Conservation (phyloP, 37 sponge, comb jelly and placozoan species). For the Eunapius fragilis region DNA sequence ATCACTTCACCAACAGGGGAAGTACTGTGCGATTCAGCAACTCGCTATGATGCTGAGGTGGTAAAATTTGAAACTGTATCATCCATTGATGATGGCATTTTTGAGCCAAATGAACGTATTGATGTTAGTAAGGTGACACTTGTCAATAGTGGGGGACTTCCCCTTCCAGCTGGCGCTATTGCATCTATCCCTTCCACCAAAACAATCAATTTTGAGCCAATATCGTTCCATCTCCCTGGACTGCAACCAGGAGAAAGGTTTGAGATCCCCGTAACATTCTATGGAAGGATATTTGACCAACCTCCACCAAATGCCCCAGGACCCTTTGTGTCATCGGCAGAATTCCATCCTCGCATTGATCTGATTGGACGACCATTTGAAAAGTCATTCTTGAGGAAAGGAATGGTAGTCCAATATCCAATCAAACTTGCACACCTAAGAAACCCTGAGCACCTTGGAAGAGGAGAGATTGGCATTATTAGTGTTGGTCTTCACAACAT, state of each 20-base stretch:
- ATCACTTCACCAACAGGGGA: constrained; percentile 7
- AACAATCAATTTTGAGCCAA: constrained; percentile 76
- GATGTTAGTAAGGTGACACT: constrained; percentile 26
- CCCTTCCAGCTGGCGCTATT: constrained; percentile 70
- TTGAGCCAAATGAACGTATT: constrained; percentile 67
- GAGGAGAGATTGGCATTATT: constrained; percentile 58
- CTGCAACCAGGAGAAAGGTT: constrained; percentile 30
- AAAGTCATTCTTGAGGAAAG: constrained; percentile 28
- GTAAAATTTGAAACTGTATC: background rate
- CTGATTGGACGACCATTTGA: constrained; percentile 74
- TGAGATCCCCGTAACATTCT: constrained; percentile 47
- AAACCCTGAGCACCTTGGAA: constrained; percentile 41
- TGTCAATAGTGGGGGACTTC: constrained; percentile 58
- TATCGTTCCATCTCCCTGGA: constrained; percentile 48
- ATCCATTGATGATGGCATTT: constrained; percentile 33
- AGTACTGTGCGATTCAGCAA: constrained; percentile 1
- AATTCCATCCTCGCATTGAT: constrained; percentile 54
- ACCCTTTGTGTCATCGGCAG: constrained; percentile 49
- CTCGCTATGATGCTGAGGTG: constrained; percentile 57
- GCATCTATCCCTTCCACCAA: constrained; percentile 63
- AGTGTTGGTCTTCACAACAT: constrained; percentile 72
- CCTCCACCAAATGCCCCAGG: constrained; percentile 78
- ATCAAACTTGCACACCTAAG: constrained; percentile 49
- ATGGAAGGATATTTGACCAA: constrained; percentile 77
- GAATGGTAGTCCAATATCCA: constrained; percentile 72